Conservation (phyloP, 2,113 vertebrate species). For the Bufo bufo region DNA sequence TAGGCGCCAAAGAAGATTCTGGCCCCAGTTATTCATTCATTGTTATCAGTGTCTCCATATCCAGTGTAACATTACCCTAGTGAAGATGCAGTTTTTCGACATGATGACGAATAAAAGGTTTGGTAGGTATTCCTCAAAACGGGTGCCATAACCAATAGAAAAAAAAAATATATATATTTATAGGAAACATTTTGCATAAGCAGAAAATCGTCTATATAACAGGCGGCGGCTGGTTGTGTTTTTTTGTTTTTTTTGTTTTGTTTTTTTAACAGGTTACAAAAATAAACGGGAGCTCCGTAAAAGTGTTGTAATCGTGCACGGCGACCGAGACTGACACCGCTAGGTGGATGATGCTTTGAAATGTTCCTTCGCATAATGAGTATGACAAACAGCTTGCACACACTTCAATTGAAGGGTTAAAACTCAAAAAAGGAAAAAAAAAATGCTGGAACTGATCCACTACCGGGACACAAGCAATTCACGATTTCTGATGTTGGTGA, state of each 20-base stretch:
- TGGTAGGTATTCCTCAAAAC: conserved; percentile 64
- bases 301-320: conserved; percentile 57
- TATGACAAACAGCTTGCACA: conserved; percentile 15
- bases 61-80: conserved; percentile 85
- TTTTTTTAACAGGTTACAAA: conserved; percentile 46
- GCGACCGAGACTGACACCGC: conserved; percentile 47
- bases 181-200: conserved; percentile 68
- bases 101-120: conserved; percentile 54
- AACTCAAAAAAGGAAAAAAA: not conserved
- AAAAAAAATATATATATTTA: conserved; percentile 70
- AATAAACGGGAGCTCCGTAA: conserved; percentile 25
- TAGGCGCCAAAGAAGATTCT: conserved; percentile 55
- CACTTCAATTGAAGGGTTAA: not conserved
- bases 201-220: conserved; percentile 7
- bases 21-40: conserved; percentile 70
- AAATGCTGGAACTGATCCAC: conserved; percentile 66
- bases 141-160: conserved; percentile 73
- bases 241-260: conserved; percentile 58
- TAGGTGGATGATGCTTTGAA: conserved; percentile 60
- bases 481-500: conserved; percentile 72
- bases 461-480: conserved; percentile 72
- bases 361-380: conserved; percentile 60
- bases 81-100: conserved; percentile 80
- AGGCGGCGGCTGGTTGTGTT: conserved; percentile 69
- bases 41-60: conserved; percentile 81